Evolutionary conservation across 2,888 invertebrate species (phyloP), one percentile per base, ranked within the genome.

Genomic region (Octodonta nipae): DNA sequence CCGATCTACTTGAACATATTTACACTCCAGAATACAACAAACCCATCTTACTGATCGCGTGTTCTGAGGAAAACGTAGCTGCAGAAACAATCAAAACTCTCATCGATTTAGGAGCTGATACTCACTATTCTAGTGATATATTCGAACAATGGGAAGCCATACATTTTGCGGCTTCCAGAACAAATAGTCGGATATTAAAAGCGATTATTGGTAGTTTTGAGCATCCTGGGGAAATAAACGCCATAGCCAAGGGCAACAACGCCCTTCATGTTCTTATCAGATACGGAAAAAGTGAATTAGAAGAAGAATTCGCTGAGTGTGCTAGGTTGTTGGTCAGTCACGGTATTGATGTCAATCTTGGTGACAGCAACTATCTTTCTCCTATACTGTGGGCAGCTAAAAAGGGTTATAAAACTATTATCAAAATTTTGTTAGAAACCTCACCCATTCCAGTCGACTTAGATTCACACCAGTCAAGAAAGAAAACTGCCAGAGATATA

Each of bases 151-250:
- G 68, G 39, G 70, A 73, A n/a, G 73, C 78, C 0, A 62, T 80
- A 39, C 78, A 80, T 55, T 73, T 73, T 37, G 75, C 76, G 3
- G 66, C 71, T 1, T 69, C 71, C 49, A 63, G 60, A 28, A 69
- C 69, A 7, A 50, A 54, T 38, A 47, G 41, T 15, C 28, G 65
- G 25, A 66, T 66, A 5, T 47, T 76, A 26, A 53, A 59, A 38
- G 52, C 55, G 1, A 51, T 75, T 10, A 43, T 74, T 14, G 63
- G 66, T 27, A 61, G 65, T 15, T 30, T 53, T 14, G 36, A 37
- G n/a, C 32, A 40, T 26, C 37, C 35, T 31, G 42, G 38, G 5
- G 41, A 47, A 26, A 44, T 54, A n/a, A 50, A 54, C 29, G 38
- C 45, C 2, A 32, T 43, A 10, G 39, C 36, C 2, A 41, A 51